These are phyloP conservation scores for Sebastes fasciatus DNA, from an alignment of 2,113 vertebrate genomes.

Conservation along the genomic window DNA sequence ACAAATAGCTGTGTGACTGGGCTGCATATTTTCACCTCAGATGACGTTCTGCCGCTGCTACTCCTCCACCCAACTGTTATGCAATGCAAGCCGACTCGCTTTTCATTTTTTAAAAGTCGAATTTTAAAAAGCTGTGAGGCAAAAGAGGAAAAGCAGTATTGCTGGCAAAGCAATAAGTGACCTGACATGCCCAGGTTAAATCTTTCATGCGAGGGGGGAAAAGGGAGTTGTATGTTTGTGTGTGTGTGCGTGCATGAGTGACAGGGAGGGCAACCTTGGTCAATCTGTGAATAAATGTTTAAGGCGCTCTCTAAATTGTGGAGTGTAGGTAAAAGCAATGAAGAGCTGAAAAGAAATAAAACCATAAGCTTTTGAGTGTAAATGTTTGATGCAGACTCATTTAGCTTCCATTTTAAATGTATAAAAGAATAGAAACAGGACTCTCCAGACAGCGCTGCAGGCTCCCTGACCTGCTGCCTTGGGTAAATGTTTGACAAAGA, in stretches of 20 bases:
- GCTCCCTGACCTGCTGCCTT: slow-evolving; percentile 34
- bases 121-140: slow-evolving; percentile 39
- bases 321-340: background rate
- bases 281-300: slow-evolving; percentile 18
- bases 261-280: background rate
- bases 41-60: slow-evolving; percentile 26
- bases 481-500: slow-evolving; percentile 72
- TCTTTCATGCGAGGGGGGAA: slow-evolving; percentile 58
- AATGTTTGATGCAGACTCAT: slow-evolving; percentile 44
- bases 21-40: slow-evolving; percentile 2
- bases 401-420: slow-evolving; percentile 26
- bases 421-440: slow-evolving; percentile 10
- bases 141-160: slow-evolving; percentile 33
- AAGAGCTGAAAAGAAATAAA: slow-evolving; percentile 5
- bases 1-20: too few species aligned
- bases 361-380: background rate
- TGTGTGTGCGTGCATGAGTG: background rate
- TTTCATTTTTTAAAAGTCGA: slow-evolving; percentile 57
- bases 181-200: slow-evolving; percentile 60
- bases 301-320: background rate
- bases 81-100: slow-evolving; percentile 33
- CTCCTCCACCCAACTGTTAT: slow-evolving; percentile 24
- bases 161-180: slow-evolving; percentile 61
- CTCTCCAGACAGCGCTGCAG: slow-evolving; percentile 5
- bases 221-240: slow-evolving; percentile 24